phyloP scores from a whole-genome alignment of 2,888 invertebrate genomes.

The Tinea semifulvella region DNA sequence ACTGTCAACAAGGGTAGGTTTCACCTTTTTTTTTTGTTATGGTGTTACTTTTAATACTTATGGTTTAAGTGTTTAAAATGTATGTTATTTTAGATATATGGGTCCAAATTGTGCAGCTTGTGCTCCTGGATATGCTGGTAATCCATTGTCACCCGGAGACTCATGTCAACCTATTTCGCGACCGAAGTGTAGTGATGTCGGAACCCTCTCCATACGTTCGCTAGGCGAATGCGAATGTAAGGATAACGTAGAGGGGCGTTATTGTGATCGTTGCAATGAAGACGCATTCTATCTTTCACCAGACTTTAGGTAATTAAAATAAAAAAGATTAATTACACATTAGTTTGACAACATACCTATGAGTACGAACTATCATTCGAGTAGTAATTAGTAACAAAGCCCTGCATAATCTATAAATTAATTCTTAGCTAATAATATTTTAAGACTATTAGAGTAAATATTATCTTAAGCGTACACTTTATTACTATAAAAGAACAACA shows the following conservation, averaged over 20 bases:
- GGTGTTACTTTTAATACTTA: neutral
- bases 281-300: constrained; percentile 85
- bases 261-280: constrained; percentile 87
- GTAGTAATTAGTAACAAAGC: no score
- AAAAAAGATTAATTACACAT: no score
- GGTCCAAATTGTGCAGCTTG: constrained; percentile 84
- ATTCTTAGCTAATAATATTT: no score
- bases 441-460: no score
- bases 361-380: no score
- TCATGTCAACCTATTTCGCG: constrained; percentile 66
- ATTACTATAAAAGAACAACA: no score
- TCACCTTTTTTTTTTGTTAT: neutral
- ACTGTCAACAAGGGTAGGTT: constrained; percentile 80
- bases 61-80: neutral
- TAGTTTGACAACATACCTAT: no score
- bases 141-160: constrained; percentile 80
- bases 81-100: constrained; percentile 40
- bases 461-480: no score
- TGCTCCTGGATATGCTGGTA: constrained; percentile 81
- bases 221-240: constrained; percentile 54
- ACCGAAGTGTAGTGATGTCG: constrained; percentile 76
- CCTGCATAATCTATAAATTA: no score
- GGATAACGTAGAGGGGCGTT: constrained; percentile 76
- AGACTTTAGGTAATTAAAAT: constrained; percentile 59
- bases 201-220: constrained; percentile 62